phyloP scores from a whole-genome alignment of 1,140 invertebrate genomes.

The Drosophila melanogaster region DNA sequence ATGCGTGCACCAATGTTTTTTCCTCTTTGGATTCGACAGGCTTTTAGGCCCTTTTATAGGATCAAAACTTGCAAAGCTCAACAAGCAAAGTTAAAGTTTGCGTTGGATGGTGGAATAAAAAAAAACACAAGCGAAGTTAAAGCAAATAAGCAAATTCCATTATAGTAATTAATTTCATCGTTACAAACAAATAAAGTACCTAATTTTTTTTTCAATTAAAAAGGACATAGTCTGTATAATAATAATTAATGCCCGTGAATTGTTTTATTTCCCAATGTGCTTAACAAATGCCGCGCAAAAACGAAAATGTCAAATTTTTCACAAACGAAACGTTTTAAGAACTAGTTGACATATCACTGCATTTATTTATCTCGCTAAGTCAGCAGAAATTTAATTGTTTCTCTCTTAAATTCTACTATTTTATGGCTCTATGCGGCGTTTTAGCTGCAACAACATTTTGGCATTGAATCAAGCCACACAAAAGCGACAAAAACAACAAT shows the following conservation, averaged over 20 bases:
- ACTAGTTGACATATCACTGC: conserved; percentile 15
- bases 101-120: neutral
- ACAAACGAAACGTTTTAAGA: conserved; percentile 1
- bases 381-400: conserved; percentile 39
- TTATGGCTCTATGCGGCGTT: conserved; percentile 43
- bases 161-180: neutral
- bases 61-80: conserved; percentile 26
- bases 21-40: conserved; percentile 28
- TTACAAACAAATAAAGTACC: neutral
- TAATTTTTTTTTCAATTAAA: neutral
- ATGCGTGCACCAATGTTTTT: conserved; percentile 52
- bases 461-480: conserved; percentile 40
- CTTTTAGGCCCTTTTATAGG: conserved; percentile 40
- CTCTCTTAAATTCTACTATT: conserved; percentile 32
- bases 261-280: no score
- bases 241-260: no score
- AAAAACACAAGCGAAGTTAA: conserved; percentile 2
- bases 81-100: conserved; percentile 23
- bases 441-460: conserved; percentile 61
- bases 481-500: conserved; percentile 17
- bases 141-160: conserved; percentile 1
- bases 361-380: conserved; percentile 17
- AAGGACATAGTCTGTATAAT: no score
- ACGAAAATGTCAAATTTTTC: neutral
- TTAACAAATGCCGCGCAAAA: no score